A percentile compares a stretch with the other conserved stretches of the same genome.
phyloP scores from a whole-genome alignment of 2,797 vertebrate species.

The Phataginus tricuspis region DNA sequence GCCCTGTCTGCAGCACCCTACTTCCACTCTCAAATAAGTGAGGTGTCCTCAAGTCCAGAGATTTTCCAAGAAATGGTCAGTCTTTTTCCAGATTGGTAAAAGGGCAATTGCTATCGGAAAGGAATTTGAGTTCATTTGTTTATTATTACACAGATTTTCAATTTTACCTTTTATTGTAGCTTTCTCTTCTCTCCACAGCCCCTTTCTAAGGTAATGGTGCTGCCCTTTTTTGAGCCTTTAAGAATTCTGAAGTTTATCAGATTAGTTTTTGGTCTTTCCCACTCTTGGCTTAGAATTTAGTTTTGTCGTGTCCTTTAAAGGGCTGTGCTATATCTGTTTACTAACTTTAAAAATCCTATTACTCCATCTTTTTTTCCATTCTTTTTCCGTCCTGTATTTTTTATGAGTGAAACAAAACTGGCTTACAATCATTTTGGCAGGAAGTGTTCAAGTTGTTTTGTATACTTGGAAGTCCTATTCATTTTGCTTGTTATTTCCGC shows the following conservation, averaged over 20 bases:
- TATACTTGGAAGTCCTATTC: neutral
- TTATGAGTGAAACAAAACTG: neutral
- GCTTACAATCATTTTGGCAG: neutral
- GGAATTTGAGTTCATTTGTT: neutral
- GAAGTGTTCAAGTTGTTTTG: neutral
- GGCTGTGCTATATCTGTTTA: neutral
- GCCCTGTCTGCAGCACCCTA: fast-evolving
- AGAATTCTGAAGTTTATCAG: neutral
- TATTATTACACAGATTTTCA: neutral
- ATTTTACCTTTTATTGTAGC: neutral
- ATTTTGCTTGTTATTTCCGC: neutral
- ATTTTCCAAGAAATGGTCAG: neutral
- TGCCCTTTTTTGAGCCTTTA: neutral
- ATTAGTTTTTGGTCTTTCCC: neutral
- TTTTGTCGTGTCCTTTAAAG: neutral
- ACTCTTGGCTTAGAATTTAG: neutral
- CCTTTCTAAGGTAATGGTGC: neutral
- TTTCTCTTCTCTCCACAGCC: neutral
- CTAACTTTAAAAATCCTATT: neutral
- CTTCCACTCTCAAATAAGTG: neutral
- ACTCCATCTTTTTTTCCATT: neutral
- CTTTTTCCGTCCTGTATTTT: neutral
- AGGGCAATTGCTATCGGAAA: neutral
- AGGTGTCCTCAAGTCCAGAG: neutral
- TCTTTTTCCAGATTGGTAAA: neutral